Evolutionary conservation across 2,797 vertebrate species (phyloP).

Genomic region (Hippoglossus hippoglossus): DNA sequence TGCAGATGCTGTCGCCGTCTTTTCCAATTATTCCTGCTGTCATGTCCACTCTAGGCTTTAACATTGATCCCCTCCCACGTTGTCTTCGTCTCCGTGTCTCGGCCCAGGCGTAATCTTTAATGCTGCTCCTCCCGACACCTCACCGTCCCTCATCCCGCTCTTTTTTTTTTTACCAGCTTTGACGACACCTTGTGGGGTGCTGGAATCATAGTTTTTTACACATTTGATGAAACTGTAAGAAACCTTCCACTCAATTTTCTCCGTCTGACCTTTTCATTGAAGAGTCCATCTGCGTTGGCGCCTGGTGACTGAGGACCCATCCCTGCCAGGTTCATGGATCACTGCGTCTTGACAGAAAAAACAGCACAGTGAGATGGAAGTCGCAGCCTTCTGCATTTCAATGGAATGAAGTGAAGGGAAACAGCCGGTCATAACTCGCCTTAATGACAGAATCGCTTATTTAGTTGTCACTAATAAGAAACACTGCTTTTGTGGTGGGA

Average conservation of each 20-base stretch:
- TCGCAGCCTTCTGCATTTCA: slow-evolving; percentile 41
- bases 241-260: slow-evolving; percentile 67
- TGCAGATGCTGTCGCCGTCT: neutral
- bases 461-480: slow-evolving; percentile 60
- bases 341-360: slow-evolving; percentile 57
- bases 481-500: slow-evolving; percentile 12
- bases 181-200: slow-evolving; percentile 49
- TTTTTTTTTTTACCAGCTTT: slow-evolving; percentile 23
- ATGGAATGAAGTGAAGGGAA: slow-evolving; percentile 45
- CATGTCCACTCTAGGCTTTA: neutral
- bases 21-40: slow-evolving; percentile 21
- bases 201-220: slow-evolving; percentile 59
- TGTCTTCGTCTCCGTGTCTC: neutral
- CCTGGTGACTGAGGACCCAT: slow-evolving; percentile 61
- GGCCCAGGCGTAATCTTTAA: slow-evolving; percentile 4
- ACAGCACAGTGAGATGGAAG: slow-evolving; percentile 46
- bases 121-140: neutral
- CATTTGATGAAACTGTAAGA: slow-evolving; percentile 70
- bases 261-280: slow-evolving; percentile 66
- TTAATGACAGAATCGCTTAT: slow-evolving; percentile 42
- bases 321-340: slow-evolving; percentile 74
- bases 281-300: slow-evolving; percentile 57
- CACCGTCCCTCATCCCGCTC: slow-evolving; percentile 10
- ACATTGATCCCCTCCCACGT: neutral
- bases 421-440: slow-evolving; percentile 28